phyloP scores from a whole-genome alignment of 1,140 invertebrate species.

The Charaxes varanes region DNA sequence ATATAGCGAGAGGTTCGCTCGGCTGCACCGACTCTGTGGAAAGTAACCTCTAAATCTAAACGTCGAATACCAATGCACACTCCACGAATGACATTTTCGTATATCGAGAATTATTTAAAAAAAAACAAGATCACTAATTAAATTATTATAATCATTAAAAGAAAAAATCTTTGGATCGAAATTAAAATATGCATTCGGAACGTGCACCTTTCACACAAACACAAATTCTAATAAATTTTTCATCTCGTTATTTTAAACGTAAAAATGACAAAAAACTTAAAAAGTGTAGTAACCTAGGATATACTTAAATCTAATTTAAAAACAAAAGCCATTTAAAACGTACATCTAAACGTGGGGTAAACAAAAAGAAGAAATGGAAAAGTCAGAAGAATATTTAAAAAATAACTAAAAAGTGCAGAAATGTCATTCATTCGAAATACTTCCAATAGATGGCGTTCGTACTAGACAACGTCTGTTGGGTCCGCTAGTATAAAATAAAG shows the following conservation, averaged over 20 bases:
- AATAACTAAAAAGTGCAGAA: too few species aligned
- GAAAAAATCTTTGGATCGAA: slow-evolving; percentile 69
- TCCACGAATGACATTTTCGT: slow-evolving; percentile 67
- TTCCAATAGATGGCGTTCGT: too few species aligned
- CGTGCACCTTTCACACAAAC: slow-evolving; percentile 66
- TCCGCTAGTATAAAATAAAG: too few species aligned
- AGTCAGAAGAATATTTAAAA: too few species aligned
- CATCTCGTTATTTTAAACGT: slow-evolving; percentile 51
- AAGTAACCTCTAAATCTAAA: slow-evolving; percentile 56
- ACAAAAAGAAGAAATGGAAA: too few species aligned
- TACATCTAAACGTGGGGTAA: slow-evolving; percentile 44
- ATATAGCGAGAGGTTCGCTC: slow-evolving; percentile 72
- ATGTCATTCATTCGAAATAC: too few species aligned
- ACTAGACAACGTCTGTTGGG: too few species aligned
- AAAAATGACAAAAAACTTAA: slow-evolving; percentile 65
- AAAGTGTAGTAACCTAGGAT: slow-evolving; percentile 55
- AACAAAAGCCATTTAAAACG: slow-evolving; percentile 63
- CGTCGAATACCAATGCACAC: slow-evolving; percentile 69
- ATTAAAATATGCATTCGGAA: slow-evolving; percentile 66
- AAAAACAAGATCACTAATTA: slow-evolving; percentile 45
- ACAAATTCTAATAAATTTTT: slow-evolving; percentile 57
- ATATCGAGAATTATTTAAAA: too few species aligned
- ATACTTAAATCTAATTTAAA: slow-evolving; percentile 70
- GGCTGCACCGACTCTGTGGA: slow-evolving; percentile 69
- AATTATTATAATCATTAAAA: slow-evolving; percentile 43